phyloP scores from a whole-genome alignment of 2,113 vertebrate genomes.

The Syngnathus floridae region DNA sequence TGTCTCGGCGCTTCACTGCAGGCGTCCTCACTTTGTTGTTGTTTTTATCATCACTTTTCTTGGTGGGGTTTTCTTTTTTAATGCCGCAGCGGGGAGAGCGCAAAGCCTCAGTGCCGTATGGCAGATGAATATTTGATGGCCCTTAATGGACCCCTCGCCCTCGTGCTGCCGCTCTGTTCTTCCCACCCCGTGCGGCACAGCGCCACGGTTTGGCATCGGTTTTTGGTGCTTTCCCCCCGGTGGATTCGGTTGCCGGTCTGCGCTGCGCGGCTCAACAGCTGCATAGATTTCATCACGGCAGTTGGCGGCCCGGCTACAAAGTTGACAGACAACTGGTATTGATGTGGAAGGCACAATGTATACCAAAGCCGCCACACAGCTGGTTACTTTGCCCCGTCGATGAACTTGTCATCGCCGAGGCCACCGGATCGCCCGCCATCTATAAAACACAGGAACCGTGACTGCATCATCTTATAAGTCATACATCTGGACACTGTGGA shows the following conservation, averaged over 20 bases:
- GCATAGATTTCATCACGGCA: slow-evolving; percentile 38
- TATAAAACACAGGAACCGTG: neutral
- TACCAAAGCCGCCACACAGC: slow-evolving; percentile 16
- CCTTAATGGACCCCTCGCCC: slow-evolving; percentile 53
- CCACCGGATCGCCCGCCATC: slow-evolving; percentile 36
- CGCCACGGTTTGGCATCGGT: slow-evolving; percentile 22
- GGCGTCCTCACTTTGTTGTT: slow-evolving; percentile 25
- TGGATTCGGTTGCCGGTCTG: slow-evolving; percentile 41
- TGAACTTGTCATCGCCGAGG: slow-evolving; percentile 33
- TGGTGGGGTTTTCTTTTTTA: slow-evolving; percentile 27
- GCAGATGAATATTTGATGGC: slow-evolving; percentile 69
- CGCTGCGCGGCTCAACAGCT: slow-evolving; percentile 50
- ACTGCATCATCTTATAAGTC: slow-evolving; percentile 24
- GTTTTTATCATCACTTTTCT: slow-evolving; percentile 30
- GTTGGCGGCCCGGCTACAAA: slow-evolving; percentile 16
- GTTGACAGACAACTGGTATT: slow-evolving; percentile 38
- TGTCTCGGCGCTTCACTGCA: slow-evolving; percentile 5
- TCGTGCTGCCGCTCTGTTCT: slow-evolving; percentile 23
- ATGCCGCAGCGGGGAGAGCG: slow-evolving; percentile 17
- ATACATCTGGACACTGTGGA: slow-evolving; percentile 23
- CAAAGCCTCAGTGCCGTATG: slow-evolving; percentile 42
- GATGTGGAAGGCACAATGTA: slow-evolving; percentile 12
- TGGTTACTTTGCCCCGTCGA: neutral
- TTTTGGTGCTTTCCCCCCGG: slow-evolving; percentile 39
- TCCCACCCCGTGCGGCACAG: slow-evolving; percentile 21